Percentiles rank a stretch among this genome's conserved stretches.
Evolutionary conservation across 2,113 vertebrate genomes (phyloP).

Genomic region (Pogona vitticeps): DNA sequence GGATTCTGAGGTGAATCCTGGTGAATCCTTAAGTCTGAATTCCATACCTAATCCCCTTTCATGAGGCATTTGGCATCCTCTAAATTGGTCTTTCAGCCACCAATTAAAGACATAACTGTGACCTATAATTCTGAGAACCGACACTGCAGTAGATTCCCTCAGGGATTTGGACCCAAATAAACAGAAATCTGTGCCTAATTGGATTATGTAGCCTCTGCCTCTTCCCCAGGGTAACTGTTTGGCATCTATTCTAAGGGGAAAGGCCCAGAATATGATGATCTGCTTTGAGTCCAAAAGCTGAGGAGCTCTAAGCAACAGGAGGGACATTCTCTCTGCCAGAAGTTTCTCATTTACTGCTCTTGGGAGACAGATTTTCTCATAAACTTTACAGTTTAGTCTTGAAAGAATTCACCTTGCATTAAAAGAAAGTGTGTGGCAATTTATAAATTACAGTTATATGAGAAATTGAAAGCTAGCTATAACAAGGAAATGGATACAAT

Average conservation of each 20-base stretch:
- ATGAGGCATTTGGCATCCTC: too few relatives aligned
- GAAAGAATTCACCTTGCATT: constrained; percentile 54
- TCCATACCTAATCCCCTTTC: too few relatives aligned
- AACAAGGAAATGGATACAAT: constrained; percentile 57
- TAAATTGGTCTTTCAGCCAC: too few relatives aligned
- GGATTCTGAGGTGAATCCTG: too few relatives aligned
- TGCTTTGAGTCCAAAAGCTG: background rate
- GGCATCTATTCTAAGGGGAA: background rate
- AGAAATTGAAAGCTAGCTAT: constrained; percentile 60
- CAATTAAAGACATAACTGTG: too few relatives aligned
- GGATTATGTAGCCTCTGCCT: too few relatives aligned
- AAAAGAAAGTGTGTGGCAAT: constrained; percentile 53
- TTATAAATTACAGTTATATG: constrained; percentile 46
- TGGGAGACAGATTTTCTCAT: constrained; percentile 37
- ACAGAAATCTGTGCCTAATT: background rate
- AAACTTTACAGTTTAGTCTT: constrained; percentile 53
- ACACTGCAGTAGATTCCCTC: background rate
- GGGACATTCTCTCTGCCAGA: constrained; percentile 16
- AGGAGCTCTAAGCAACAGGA: background rate
- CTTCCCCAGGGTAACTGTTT: background rate
- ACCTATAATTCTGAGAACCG: too few relatives aligned
- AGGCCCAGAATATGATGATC: background rate
- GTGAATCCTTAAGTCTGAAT: too few relatives aligned
- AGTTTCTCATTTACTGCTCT: constrained; percentile 44
- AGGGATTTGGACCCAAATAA: background rate